A percentile compares a stretch with the other conserved stretches of the same genome.
Conservation (phyloP, 2,797 vertebrate species). For the Sardinella longiceps region DNA sequence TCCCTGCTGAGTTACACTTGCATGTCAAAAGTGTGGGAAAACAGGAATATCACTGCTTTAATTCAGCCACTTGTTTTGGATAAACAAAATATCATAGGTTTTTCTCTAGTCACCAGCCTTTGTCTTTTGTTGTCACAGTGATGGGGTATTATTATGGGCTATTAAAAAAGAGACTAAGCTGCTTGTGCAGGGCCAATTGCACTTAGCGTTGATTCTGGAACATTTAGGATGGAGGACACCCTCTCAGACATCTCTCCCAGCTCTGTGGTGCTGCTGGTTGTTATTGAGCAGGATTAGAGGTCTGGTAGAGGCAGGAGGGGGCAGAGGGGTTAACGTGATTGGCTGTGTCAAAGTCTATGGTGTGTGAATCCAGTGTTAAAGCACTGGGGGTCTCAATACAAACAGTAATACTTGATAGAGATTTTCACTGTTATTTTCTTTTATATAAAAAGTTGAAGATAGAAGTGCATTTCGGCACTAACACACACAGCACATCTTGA, state of each 20-base stretch:
- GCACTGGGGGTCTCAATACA: not conserved
- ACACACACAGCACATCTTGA: not conserved
- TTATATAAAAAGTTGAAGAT: too few relatives aligned
- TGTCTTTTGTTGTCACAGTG: not conserved
- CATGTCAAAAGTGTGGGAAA: not conserved
- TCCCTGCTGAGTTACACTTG: not conserved
- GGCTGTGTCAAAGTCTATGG: not conserved
- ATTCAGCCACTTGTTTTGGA: not conserved
- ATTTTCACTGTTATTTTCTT: not conserved
- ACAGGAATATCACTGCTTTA: not conserved
- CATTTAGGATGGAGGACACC: not conserved
- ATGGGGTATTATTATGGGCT: not conserved
- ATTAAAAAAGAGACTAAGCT: not conserved
- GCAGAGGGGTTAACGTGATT: not conserved
- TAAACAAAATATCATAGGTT: not conserved
- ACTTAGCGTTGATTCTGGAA: not conserved
- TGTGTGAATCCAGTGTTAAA: not conserved
- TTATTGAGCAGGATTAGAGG: conserved; percentile 33
- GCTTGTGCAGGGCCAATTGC: conserved; percentile 1
- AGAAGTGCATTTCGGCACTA: not conserved
- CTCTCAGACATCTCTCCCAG: not conserved
- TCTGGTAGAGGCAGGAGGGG: not conserved
- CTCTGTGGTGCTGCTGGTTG: conserved; percentile 27
- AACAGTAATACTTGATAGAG: not conserved
- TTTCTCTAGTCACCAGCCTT: not conserved